Base-by-base conservation (phyloP, 1,140 invertebrate genomes). In the Tetraneura akinire region DNA sequence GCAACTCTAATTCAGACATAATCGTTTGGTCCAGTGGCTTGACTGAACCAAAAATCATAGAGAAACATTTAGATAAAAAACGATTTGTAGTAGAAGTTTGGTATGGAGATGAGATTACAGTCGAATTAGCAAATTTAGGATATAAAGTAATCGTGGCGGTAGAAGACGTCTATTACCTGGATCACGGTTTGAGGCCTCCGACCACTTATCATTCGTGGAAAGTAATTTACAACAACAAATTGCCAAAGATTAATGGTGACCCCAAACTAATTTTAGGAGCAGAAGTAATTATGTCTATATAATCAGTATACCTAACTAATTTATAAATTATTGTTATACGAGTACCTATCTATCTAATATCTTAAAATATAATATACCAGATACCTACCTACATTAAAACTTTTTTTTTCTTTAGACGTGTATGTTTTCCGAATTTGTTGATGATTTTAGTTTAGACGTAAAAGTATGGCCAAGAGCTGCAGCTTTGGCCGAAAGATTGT, bases 351-450 rank as follows among this genome's bases (percentile, higher is more conserved):
- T n/a, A n/a, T n/a, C n/a, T n/a, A n/a, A 13, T 10, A 47, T 1
- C 13, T 14, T 47, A n/a, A n/a, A n/a, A n/a, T 47, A 47, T 47
- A 1, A 47, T 14, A 6, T 47, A 13, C 32, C 32, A 37, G n/a
- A 37, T 8, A 37, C 3, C 32, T 3, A 37, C 32, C 32, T 37
- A 37, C 32, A 37, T 37, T 37, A 37, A 37, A 47, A 8, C 11
- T 47, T 57, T 29, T n/a, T 26, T 62, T 13, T 62, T 37, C 32
- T 37, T 3, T 47, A 78, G 74, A 78, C 74, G 1, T 78, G 80
- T 76, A 91, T 94, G 89, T 94, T 93, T 93, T 89, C 90, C 32
- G 93, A 95, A 85, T 91, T 90, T 82, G 91, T 92, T 0, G 90
- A 92, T 82, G 86, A 88, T 60, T 88, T 88, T 57, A 88, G 87